Percentiles rank a stretch among this genome's conserved stretches.
Evolutionary conservation across 2,888 invertebrate genomes (phyloP).

Genomic region (Chrysotoxum bicinctum): DNA sequence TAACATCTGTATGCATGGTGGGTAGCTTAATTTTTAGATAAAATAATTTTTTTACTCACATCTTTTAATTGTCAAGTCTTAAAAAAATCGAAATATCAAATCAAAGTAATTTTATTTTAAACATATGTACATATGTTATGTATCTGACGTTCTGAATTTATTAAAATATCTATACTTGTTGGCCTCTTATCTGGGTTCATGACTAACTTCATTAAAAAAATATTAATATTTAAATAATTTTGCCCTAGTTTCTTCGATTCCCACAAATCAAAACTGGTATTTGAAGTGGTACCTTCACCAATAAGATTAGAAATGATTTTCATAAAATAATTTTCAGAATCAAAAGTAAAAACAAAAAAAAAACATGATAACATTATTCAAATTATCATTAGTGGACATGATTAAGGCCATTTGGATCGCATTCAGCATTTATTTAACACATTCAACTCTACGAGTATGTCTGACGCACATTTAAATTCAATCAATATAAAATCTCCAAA

Average conservation of each 20-base stretch:
- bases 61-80: no score
- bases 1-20: no score
- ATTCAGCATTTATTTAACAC: constrained; percentile 3
- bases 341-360: neutral
- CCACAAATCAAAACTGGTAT: neutral
- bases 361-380: constrained; percentile 4
- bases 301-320: neutral
- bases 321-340: neutral
- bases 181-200: no score
- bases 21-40: no score
- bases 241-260: neutral
- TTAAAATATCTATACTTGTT: no score
- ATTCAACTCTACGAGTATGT: neutral
- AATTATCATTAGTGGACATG: constrained; percentile 17
- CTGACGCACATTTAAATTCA: neutral
- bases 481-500: neutral
- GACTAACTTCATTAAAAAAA: neutral
- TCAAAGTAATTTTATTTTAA: no score
- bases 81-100: no score
- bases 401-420: constrained; percentile 3
- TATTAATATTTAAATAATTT: neutral
- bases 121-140: no score
- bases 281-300: neutral
- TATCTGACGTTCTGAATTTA: no score
- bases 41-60: no score